phyloP scores from a whole-genome alignment of 2,888 invertebrate genomes.

The Amblyteles armatorius region DNA sequence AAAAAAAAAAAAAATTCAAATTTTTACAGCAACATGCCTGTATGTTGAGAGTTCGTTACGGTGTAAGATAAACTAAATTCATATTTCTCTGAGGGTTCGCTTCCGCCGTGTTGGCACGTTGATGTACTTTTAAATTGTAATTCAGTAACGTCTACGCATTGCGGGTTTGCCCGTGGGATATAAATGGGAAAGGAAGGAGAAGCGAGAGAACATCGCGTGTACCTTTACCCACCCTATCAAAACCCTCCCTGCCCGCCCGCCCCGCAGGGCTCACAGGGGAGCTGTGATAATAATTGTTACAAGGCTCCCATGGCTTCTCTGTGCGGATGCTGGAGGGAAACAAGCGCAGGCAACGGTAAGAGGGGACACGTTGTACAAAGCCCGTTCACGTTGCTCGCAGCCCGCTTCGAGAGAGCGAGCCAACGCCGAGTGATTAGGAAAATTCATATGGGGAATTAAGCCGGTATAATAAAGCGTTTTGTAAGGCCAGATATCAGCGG shows the following conservation, averaged over 20 bases:
- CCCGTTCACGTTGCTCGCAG: conserved; percentile 37
- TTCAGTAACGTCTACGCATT: conserved; percentile 20
- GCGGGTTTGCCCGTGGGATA: conserved; percentile 34
- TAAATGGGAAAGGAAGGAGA: conserved; percentile 12
- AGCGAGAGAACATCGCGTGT: conserved; percentile 7
- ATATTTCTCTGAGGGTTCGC: conserved; percentile 7
- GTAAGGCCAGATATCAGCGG: conserved; percentile 2
- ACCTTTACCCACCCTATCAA: neutral
- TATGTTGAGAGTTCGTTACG: neutral
- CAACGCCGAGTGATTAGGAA: conserved; percentile 67
- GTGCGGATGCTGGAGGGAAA: conserved; percentile 25
- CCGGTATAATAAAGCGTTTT: conserved; percentile 52
- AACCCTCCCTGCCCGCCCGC: neutral
- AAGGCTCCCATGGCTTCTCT: conserved; percentile 53
- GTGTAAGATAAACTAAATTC: neutral
- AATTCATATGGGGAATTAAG: conserved; percentile 68
- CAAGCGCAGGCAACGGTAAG: conserved; percentile 36
- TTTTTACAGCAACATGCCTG: neutral
- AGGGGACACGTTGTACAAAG: conserved; percentile 26
- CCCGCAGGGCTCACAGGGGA: conserved; percentile 46
- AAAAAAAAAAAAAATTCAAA: neutral
- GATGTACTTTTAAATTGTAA: conserved; percentile 28
- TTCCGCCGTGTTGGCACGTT: neutral
- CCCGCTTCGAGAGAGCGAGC: conserved; percentile 23
- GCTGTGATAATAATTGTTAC: conserved; percentile 70